These are phyloP conservation scores for Pocota personata DNA, from an alignment of 2,888 invertebrate species.

Conservation along the genomic window DNA sequence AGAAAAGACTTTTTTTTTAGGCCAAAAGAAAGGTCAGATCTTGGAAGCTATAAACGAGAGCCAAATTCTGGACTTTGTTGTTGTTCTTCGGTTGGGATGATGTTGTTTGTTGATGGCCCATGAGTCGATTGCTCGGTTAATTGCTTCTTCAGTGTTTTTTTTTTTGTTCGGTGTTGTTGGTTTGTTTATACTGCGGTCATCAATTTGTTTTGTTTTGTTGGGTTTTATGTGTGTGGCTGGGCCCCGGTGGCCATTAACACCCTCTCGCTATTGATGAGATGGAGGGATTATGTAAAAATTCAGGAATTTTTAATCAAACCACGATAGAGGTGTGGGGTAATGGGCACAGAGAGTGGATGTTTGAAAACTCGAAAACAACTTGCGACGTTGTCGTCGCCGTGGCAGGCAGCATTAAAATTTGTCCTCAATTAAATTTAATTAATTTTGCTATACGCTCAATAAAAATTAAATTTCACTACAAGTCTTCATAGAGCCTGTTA, in stretches of 20 bases:
- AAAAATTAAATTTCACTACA: conserved; percentile 72
- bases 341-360: not conserved
- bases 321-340: not conserved
- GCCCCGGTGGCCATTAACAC: conserved; percentile 39
- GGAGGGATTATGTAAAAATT: conserved; percentile 3
- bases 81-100: not conserved
- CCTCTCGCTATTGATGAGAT: conserved; percentile 6
- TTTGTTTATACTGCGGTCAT: conserved; percentile 54
- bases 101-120: conserved; percentile 42
- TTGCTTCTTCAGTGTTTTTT: conserved; percentile 33
- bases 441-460: conserved; percentile 74
- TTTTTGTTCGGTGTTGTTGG: not conserved
- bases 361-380: conserved; percentile 3
- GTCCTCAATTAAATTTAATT: conserved; percentile 75
- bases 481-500: conserved; percentile 25
- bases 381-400: not conserved
- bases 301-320: conserved; percentile 46
- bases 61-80: not conserved
- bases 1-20: not conserved
- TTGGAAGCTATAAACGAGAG: conserved; percentile 15
- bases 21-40: conserved; percentile 36
- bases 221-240: conserved; percentile 1
- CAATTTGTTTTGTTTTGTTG: conserved; percentile 49
- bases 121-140: conserved; percentile 48
- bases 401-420: conserved; percentile 45